Percentiles rank a stretch among this genome's conserved stretches.
Conservation (phyloP, 2,113 vertebrate genomes). For the Pseudorasbora parva region DNA sequence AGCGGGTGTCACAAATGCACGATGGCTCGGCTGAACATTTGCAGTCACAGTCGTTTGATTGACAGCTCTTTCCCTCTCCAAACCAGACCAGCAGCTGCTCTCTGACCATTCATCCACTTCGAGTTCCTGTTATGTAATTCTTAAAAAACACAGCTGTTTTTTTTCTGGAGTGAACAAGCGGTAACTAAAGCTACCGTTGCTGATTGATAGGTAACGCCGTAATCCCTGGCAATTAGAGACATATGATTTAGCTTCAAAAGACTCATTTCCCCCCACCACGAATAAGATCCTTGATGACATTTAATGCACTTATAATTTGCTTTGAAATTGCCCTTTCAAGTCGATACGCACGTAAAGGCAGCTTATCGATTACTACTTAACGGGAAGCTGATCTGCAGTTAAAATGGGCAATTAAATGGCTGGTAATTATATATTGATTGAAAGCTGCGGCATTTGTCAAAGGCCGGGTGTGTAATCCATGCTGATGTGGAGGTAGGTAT, state of each 20-base stretch:
- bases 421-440: slow-evolving; percentile 64
- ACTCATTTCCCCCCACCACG: slow-evolving; percentile 44
- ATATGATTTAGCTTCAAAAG: slow-evolving; percentile 43
- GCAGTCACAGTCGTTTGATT: slow-evolving; percentile 31
- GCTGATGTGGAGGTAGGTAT: slow-evolving; percentile 12
- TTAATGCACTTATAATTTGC: slow-evolving; percentile 59
- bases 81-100: not conserved
- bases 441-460: slow-evolving; percentile 54
- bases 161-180: not conserved
- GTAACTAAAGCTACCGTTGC: slow-evolving; percentile 36
- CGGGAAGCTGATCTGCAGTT: slow-evolving; percentile 56
- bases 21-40: slow-evolving; percentile 38
- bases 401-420: slow-evolving; percentile 63
- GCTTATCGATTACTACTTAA: slow-evolving; percentile 61
- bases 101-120: not conserved
- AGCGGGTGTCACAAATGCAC: slow-evolving; percentile 36
- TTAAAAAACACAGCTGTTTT: not conserved
- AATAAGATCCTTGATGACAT: slow-evolving; percentile 58
- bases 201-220: slow-evolving; percentile 19
- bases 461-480: slow-evolving; percentile 55
- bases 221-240: slow-evolving; percentile 47
- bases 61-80: slow-evolving; percentile 33
- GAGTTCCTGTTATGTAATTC: slow-evolving; percentile 31
- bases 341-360: slow-evolving; percentile 47
- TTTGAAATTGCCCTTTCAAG: slow-evolving; percentile 58